Evolutionary conservation across 2,888 invertebrate species (phyloP).

Genomic region (Smittia sp.): DNA sequence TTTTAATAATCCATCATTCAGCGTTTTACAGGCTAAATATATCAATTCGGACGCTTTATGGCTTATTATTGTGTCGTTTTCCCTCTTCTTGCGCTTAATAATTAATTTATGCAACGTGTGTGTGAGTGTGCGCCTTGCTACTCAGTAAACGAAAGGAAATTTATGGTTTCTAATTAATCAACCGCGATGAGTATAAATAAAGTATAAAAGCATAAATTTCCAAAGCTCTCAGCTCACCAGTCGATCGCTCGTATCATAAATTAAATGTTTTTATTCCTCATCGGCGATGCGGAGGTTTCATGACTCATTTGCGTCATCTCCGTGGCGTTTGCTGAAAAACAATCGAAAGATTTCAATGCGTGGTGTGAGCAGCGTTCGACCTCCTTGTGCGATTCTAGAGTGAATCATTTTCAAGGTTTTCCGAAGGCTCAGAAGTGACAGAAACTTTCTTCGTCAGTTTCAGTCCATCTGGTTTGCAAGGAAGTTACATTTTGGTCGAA

Average conservation of each 20-base stretch:
- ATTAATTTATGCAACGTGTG: constrained; percentile 35
- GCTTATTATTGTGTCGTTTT: constrained; percentile 31
- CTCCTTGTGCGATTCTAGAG: background rate
- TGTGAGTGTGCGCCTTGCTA: background rate
- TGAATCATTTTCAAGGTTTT: no score
- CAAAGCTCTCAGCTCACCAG: background rate
- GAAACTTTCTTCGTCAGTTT: no score
- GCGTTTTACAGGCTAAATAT: constrained; percentile 21
- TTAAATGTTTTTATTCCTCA: background rate
- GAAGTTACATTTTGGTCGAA: no score
- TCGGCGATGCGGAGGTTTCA: background rate
- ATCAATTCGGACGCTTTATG: constrained; percentile 26
- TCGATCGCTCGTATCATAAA: background rate
- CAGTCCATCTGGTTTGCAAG: no score
- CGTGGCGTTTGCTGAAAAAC: background rate
- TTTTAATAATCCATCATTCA: constrained; percentile 27
- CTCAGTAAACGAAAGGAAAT: constrained; percentile 12
- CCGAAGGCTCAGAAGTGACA: no score
- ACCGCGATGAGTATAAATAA: constrained; percentile 36
- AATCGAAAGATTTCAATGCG: constrained; percentile 37
- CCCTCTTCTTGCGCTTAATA: constrained; percentile 31
- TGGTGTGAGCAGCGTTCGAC: background rate
- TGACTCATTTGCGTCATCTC: constrained; percentile 29
- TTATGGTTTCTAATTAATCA: constrained; percentile 37
- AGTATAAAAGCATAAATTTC: constrained; percentile 19